Evolutionary conservation across 1,140 invertebrate genomes (phyloP).

Genomic region (Lasaia peninsularis): DNA sequence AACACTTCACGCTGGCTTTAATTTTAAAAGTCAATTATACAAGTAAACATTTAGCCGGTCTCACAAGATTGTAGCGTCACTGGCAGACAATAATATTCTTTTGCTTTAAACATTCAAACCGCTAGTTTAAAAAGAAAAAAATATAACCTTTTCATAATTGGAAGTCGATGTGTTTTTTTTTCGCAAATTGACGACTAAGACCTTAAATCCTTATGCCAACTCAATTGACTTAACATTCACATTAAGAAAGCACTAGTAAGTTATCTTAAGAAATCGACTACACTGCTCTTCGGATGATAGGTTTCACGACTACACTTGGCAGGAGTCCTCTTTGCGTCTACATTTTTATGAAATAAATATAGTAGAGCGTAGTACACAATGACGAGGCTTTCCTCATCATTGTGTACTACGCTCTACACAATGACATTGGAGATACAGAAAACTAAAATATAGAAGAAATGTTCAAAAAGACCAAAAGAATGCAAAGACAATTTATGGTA

Average conservation of each 20-base stretch:
- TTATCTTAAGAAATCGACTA: background rate
- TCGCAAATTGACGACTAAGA: background rate
- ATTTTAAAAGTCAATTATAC: conserved; percentile 11
- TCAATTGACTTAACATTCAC: background rate
- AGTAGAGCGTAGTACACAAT: too few species aligned
- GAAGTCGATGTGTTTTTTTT: too few species aligned
- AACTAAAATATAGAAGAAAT: too few species aligned
- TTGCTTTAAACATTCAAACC: background rate
- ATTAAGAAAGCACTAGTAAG: background rate
- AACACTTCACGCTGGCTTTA: conserved; percentile 5
- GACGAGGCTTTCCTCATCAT: too few species aligned
- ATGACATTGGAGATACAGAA: too few species aligned
- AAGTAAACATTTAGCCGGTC: background rate
- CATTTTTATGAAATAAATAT: too few species aligned
- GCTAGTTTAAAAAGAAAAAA: background rate
- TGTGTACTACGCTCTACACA: too few species aligned
- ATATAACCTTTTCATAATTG: background rate
- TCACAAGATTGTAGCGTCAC: conserved; percentile 6
- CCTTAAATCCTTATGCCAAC: background rate
- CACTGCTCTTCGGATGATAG: background rate
- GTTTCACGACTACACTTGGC: background rate
- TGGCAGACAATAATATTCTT: conserved; percentile 3
- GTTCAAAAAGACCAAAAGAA: too few species aligned
- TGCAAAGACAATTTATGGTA: too few species aligned
- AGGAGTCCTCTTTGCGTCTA: too few species aligned